phyloP scores from a whole-genome alignment of 1,140 invertebrate species.

The silkworm (Bombyx mori) region ASM3026992v2 NC_085126.1:1171001-1171500 shows the following conservation, averaged over 20 bases:
- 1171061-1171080: slow-evolving; percentile 91
- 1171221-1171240: slow-evolving; percentile 76
- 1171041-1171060: slow-evolving; percentile 95
- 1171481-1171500: no score
- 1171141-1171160: slow-evolving; percentile 92
- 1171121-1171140: slow-evolving; percentile 92
- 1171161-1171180: slow-evolving; percentile 50
- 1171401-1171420: slow-evolving; percentile 92
- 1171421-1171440: slow-evolving; percentile 1
- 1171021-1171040: slow-evolving; percentile 97
- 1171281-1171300: slow-evolving; percentile 98
- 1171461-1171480: no score
- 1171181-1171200: slow-evolving; percentile 22
- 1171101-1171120: slow-evolving; percentile 95
- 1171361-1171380: slow-evolving; percentile 94
- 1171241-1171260: slow-evolving; percentile 25
- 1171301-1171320: slow-evolving; percentile 95
- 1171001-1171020: slow-evolving; percentile 83
- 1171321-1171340: slow-evolving; percentile 91
- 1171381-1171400: slow-evolving; percentile 90
- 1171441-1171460: no score
- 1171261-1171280: slow-evolving; percentile 78
- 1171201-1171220: slow-evolving; percentile 31
- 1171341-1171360: slow-evolving; percentile 93
- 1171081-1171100: slow-evolving; percentile 92